These are phyloP conservation scores for Zootermopsis nevadensis DNA, from an alignment of 2,888 invertebrate genomes.

Conservation along the genomic window DNA sequence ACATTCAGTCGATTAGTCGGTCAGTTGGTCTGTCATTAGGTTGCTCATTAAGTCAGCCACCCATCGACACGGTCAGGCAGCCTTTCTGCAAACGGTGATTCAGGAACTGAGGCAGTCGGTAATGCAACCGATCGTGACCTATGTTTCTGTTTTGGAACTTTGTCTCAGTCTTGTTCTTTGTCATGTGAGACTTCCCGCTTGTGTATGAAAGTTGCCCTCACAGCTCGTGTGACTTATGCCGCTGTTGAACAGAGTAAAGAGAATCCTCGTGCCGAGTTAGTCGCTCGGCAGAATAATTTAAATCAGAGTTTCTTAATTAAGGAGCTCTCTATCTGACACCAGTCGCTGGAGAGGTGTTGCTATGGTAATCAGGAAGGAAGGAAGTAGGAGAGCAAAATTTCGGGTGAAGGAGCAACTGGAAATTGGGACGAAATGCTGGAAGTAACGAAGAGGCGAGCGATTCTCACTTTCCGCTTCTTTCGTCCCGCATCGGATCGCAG, in stretches of 20 bases:
- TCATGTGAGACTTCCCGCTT: too few species aligned
- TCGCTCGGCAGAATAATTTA: conserved; percentile 19
- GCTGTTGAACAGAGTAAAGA: background rate
- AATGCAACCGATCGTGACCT: too few species aligned
- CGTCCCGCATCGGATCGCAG: background rate
- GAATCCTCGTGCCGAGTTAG: background rate
- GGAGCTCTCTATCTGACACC: conserved; percentile 3
- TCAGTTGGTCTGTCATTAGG: too few species aligned
- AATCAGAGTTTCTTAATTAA: conserved; percentile 21
- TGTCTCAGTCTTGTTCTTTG: too few species aligned
- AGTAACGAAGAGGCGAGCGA: background rate
- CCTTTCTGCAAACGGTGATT: too few species aligned
- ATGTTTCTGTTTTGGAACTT: too few species aligned
- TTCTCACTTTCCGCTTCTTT: background rate
- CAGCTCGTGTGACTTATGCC: background rate
- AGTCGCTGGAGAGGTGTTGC: conserved; percentile 13
- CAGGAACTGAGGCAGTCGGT: too few species aligned
- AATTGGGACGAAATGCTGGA: background rate
- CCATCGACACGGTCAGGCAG: too few species aligned
- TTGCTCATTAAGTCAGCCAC: too few species aligned
- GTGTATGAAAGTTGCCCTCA: too few species aligned
- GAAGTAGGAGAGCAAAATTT: background rate
- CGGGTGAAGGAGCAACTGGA: background rate
- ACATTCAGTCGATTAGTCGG: too few species aligned
- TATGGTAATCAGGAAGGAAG: background rate